phyloP scores from a whole-genome alignment of 2,888 invertebrate genomes.

The Drosophila sordidula region DNA sequence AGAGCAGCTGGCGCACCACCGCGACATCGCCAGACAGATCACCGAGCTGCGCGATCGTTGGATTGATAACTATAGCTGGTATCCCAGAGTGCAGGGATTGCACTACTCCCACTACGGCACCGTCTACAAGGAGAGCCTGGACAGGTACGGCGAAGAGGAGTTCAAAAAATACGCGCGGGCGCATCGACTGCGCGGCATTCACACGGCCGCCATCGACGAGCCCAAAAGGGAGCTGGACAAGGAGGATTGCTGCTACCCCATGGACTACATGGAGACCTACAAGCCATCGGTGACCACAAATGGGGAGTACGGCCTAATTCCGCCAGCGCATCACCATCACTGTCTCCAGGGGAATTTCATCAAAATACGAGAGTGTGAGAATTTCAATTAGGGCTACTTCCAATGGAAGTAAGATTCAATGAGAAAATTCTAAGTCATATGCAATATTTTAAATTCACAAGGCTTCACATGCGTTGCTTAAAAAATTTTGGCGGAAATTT shows the following conservation, averaged over 20 bases:
- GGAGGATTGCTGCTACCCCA: constrained; percentile 1
- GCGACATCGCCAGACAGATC: constrained; percentile 3
- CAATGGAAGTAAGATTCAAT: too few species aligned
- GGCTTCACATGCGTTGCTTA: background rate
- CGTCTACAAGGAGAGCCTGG: constrained; percentile 43
- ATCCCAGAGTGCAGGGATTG: constrained; percentile 22
- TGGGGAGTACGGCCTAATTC: constrained; percentile 47
- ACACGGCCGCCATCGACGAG: background rate
- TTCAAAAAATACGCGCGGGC: constrained; percentile 35
- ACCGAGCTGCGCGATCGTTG: constrained; percentile 23
- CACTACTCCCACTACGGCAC: constrained; percentile 21
- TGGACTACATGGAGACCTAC: constrained; percentile 32
- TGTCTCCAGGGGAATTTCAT: constrained; percentile 1
- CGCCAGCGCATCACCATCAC: constrained; percentile 37
- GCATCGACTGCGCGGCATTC: constrained; percentile 12
- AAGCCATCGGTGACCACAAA: constrained; percentile 42
- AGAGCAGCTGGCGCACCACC: constrained; percentile 37
- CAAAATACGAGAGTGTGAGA: background rate
- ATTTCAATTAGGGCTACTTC: background rate
- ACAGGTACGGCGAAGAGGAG: constrained; percentile 30
- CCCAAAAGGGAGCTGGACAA: background rate
- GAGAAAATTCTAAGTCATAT: background rate
- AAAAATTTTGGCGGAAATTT: background rate
- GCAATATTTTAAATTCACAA: background rate
- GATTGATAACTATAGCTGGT: constrained; percentile 35